A percentile compares a stretch with the other conserved stretches of the same genome.
These are phyloP conservation scores for Creontiades dilutus DNA, from an alignment of 2,888 invertebrate genomes.

Conservation along the genomic window DNA sequence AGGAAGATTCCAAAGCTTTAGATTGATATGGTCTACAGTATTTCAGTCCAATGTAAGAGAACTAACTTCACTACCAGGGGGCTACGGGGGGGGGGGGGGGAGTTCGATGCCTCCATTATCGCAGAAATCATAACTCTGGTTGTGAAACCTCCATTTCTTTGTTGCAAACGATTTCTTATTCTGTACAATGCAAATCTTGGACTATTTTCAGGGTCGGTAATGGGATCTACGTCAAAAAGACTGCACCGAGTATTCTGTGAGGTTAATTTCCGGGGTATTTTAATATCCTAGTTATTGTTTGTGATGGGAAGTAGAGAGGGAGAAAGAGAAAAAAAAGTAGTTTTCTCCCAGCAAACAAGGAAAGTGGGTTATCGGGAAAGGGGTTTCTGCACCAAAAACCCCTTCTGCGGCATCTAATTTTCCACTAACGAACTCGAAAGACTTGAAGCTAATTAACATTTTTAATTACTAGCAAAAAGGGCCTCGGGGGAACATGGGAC, in stretches of 20 bases:
- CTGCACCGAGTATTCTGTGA: neutral
- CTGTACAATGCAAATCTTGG: too few relatives aligned
- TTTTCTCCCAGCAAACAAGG: slow-evolving; percentile 35
- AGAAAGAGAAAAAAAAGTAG: neutral
- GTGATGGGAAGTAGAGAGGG: neutral
- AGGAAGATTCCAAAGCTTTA: too few relatives aligned
- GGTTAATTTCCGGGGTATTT: slow-evolving; percentile 3
- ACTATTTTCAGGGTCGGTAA: neutral
- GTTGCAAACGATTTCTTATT: too few relatives aligned
- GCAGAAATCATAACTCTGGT: too few relatives aligned
- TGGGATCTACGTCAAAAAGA: neutral
- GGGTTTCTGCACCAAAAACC: slow-evolving; percentile 50
- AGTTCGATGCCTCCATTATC: too few relatives aligned
- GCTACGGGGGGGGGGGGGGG: too few relatives aligned
- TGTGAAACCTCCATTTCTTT: too few relatives aligned
- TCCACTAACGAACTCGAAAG: slow-evolving; percentile 69
- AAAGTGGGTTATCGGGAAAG: slow-evolving; percentile 29
- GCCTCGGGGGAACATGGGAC: slow-evolving; percentile 56
- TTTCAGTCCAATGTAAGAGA: too few relatives aligned
- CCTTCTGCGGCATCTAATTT: slow-evolving; percentile 69
- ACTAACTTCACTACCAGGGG: too few relatives aligned
- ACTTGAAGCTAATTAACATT: slow-evolving; percentile 68
- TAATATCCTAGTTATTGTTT: slow-evolving; percentile 4
- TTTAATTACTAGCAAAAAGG: slow-evolving; percentile 66
- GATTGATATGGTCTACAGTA: too few relatives aligned